Percentiles rank a stretch among this genome's conserved stretches.
These are phyloP conservation scores for Apodemia duryi DNA, from an alignment of 2,888 invertebrate genomes.

Conservation along the genomic window DNA sequence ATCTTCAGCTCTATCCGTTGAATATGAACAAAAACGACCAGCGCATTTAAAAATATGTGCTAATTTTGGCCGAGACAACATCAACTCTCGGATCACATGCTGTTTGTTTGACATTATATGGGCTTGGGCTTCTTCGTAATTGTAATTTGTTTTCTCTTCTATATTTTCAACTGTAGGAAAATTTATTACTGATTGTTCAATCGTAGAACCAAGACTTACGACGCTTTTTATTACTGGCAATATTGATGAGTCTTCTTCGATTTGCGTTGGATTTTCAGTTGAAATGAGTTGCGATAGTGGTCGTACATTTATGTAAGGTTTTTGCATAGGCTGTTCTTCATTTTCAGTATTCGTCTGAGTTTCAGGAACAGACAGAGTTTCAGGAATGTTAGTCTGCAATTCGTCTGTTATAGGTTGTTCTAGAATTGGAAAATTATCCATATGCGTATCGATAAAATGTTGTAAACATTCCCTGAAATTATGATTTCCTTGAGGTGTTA, in stretches of 20 bases:
- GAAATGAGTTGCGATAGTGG: constrained; percentile 61
- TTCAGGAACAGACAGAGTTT: not conserved
- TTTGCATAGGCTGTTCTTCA: constrained; percentile 16
- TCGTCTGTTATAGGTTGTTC: constrained; percentile 34
- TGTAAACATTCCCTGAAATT: constrained; percentile 58
- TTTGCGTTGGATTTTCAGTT: constrained; percentile 19
- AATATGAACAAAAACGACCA: constrained; percentile 62
- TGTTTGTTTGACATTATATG: constrained; percentile 58
- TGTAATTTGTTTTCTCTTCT: constrained; percentile 35
- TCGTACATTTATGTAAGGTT: constrained; percentile 54
- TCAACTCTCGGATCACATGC: constrained; percentile 60
- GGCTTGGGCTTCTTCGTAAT: constrained; percentile 58
- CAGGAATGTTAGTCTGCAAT: not conserved
- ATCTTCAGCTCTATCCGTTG: constrained; percentile 53
- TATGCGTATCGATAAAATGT: constrained; percentile 64
- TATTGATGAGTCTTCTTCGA: constrained; percentile 29
- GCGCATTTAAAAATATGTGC: constrained; percentile 67
- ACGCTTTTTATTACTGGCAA: constrained; percentile 75
- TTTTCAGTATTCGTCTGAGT: constrained; percentile 16
- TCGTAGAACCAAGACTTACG: constrained; percentile 63
- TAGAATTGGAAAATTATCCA: constrained; percentile 58
- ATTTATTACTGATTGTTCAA: constrained; percentile 34
- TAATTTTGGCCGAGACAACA: constrained; percentile 68
- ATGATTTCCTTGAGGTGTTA: constrained; percentile 56
- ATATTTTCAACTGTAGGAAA: constrained; percentile 32